A percentile compares a stretch with the other conserved stretches of the same genome.
Conservation (phyloP, 2,113 vertebrate species). For the Argyrosomus japonicus region DNA sequence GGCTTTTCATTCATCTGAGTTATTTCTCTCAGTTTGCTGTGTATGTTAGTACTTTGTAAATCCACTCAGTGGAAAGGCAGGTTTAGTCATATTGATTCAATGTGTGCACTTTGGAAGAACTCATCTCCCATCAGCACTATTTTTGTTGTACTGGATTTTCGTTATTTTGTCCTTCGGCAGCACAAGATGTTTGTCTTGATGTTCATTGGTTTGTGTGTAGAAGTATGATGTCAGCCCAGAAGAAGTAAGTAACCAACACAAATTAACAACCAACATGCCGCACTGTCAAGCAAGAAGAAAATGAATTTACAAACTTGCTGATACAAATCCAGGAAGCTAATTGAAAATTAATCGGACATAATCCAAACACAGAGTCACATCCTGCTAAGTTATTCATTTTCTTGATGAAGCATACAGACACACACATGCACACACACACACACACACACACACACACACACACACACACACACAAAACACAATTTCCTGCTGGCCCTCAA, state of each 20-base stretch:
- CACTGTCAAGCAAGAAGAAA: not conserved
- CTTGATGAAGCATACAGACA: conserved; percentile 11
- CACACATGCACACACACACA: not conserved
- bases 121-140: not conserved
- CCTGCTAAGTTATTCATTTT: conserved; percentile 39
- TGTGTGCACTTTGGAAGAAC: not conserved
- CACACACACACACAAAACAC: conserved; percentile 18
- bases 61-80: not conserved
- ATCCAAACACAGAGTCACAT: conserved; percentile 28
- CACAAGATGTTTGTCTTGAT: not conserved
- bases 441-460: conserved; percentile 9
- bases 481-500: conserved; percentile 52
- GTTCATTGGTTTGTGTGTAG: not conserved
- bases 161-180: not conserved
- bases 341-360: conserved; percentile 43
- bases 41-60: not conserved
- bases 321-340: conserved; percentile 12
- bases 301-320: not conserved
- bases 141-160: not conserved
- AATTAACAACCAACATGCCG: not conserved
- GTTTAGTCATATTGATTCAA: not conserved
- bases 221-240: not conserved
- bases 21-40: not conserved
- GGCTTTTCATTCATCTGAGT: conserved; percentile 4
- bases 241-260: not conserved